Evolutionary conservation across 2,113 vertebrate genomes (phyloP), one percentile per base, ranked within the genome.

Genomic region (Varanus komodoensis): DNA sequence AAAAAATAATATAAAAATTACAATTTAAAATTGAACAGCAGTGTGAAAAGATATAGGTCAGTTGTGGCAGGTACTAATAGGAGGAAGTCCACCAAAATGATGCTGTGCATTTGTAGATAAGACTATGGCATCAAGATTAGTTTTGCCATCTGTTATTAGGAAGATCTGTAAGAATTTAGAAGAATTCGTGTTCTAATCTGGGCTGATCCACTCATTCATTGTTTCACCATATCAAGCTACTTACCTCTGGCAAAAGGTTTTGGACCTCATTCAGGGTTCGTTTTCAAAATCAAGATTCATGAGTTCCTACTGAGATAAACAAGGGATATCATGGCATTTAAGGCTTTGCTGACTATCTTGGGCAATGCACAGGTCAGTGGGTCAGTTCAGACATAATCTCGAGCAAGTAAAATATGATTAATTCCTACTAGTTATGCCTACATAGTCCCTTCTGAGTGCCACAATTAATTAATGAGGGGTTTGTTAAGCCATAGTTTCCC

Each of bases 181-280:
- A 64, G 89, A 86, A 87, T 67, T 90, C 73, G 86, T 88, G 88
- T 93, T 93, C 84, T 50, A 88, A 75, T 85, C 92, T 90, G 69
- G 69, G 8, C 83, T 89, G 93, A 93, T 93, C 23, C 0, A 4
- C 89, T 88, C 82, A 9, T 75, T 75, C 54, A 64, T 61, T 93
- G 93, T 79, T 89, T 74, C 90, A 87, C 82, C 90, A 2, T 79
- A 34, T 84, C 0, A 5, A 89, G 87, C 67, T n/a, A 80, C 1
- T 80, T 77, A 81, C 74, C 93, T 57, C 88, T 89, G 84, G 89
- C 85, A 87, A 88, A 71, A 67, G 90, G 23, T 3, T 5, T 38
- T 23, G 11, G 6, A 57, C 3, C 87, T 34, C 17, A 71, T 44
- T 52, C 29, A 23, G 68, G 48, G n/a, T 69, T 52, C 71, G 48